These are phyloP conservation scores for Leptinotarsa undecemlineata DNA, from an alignment of 1,140 invertebrate genomes.

Conservation along the genomic window DNA sequence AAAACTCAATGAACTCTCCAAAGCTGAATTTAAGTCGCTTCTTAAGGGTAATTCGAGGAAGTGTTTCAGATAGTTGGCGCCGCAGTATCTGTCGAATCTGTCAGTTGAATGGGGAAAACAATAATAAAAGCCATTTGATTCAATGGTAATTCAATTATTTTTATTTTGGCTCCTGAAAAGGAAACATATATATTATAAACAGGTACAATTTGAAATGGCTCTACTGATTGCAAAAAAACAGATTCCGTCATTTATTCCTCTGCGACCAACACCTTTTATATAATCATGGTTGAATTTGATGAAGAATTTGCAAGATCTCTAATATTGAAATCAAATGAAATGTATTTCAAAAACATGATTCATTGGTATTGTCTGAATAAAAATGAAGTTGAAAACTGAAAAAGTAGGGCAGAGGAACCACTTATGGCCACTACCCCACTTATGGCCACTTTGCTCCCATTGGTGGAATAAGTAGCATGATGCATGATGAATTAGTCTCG, in stretches of 20 bases:
- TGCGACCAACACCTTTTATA: neutral
- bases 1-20: no score
- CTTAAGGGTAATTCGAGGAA: no score
- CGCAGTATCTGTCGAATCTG: no score
- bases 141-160: no score
- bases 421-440: no score
- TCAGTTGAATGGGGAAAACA: no score
- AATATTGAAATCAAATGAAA: neutral
- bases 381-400: neutral
- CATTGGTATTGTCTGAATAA: neutral
- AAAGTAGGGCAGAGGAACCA: no score
- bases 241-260: conserved; percentile 12
- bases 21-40: no score
- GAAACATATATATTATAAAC: conserved; percentile 1
- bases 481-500: neutral
- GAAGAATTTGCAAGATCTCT: neutral
- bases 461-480: no score
- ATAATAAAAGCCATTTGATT: no score
- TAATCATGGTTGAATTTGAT: neutral
- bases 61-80: no score
- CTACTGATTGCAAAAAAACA: conserved; percentile 9
- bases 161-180: neutral
- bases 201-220: conserved; percentile 16
- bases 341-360: conserved; percentile 10
- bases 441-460: no score